Base-by-base conservation (phyloP, 1,140 invertebrate genomes). In the Platyura marginata region DNA sequence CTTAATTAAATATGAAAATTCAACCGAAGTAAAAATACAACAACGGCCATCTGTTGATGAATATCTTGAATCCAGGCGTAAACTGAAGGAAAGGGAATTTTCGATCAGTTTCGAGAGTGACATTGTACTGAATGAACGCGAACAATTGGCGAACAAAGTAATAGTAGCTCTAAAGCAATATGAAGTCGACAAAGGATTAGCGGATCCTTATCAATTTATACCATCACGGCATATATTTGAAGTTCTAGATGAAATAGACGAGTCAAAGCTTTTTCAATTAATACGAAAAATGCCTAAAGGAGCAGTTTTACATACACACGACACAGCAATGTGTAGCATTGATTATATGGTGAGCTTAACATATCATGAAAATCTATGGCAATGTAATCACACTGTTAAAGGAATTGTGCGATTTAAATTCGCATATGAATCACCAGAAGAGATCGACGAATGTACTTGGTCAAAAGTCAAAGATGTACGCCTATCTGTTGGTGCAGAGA, bases 231-330 rank as follows among this genome's bases (percentile, higher is more conserved):
- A 81, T 52, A 83, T 83, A 46, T 73, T 86, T 46, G 47, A 59
- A 2, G 69, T 71, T 0, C 73, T 72, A 47, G 42, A 64, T 0
- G 47, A 66, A 4, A 79, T 86, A 22, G 63, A 71, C 1, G 47
- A 65, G 0, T 81, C 80, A 0, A 55, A 69, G 43, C 71, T 86
- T 0, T 88, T 77, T 47, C 52, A 71, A 43, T 65, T 80, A 22
- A 69, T 83, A 29, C 51, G 67, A 47, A 61, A 63, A 23, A 71
- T 82, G 65, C 79, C 79, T 1, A 79, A 79, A 66, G 83, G 81
- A 0, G 77, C 70, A 0, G 74, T 74, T 0, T 60, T 88, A 0
- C 84, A 88, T 52, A 64, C 71, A 0, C 83, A 88, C 49, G 76
- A 84, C 46, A 72, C 72, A 8, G 71, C 76, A 0, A 58, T 81